These are phyloP conservation scores for Opisthograptis luteolata DNA, from an alignment of 2,888 invertebrate genomes.

Conservation along the genomic window DNA sequence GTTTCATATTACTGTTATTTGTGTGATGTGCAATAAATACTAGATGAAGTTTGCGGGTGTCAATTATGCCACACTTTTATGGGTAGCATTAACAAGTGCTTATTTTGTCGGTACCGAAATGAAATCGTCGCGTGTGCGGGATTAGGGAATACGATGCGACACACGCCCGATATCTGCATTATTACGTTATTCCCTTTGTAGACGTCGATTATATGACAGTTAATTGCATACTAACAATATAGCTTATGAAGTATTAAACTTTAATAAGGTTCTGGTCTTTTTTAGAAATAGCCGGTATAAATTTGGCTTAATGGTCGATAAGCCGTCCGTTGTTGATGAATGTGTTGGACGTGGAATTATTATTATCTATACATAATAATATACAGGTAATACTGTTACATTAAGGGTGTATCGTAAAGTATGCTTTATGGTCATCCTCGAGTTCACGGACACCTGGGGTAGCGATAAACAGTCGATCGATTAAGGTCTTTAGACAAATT, in stretches of 20 bases:
- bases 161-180: conserved; percentile 55
- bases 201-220: conserved; percentile 18
- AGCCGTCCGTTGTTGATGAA: conserved; percentile 54
- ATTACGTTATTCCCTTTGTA: conserved; percentile 36
- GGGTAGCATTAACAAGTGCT: conserved; percentile 72
- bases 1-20: conserved; percentile 70
- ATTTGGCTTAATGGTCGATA: conserved; percentile 63
- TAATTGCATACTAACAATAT: conserved; percentile 38
- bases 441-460: conserved; percentile 25
- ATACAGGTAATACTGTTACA: conserved; percentile 35
- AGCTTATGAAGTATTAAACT: conserved; percentile 55
- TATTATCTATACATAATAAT: conserved; percentile 35
- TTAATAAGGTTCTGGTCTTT: conserved; percentile 64
- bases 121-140: conserved; percentile 76
- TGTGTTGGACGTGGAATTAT: conserved; percentile 47
- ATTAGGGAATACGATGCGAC: conserved; percentile 62
- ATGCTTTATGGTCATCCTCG: conserved; percentile 32
- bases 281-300: conserved; percentile 67
- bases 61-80: conserved; percentile 65
- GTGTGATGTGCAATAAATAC: conserved; percentile 76
- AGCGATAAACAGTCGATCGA: conserved; percentile 16
- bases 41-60: conserved; percentile 70
- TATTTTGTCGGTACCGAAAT: conserved; percentile 75
- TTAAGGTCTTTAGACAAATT: background rate
- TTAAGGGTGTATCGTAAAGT: conserved; percentile 29